These are phyloP conservation scores for Chorisops tibialis DNA, from an alignment of 2,888 invertebrate species.

Conservation along the genomic window DNA sequence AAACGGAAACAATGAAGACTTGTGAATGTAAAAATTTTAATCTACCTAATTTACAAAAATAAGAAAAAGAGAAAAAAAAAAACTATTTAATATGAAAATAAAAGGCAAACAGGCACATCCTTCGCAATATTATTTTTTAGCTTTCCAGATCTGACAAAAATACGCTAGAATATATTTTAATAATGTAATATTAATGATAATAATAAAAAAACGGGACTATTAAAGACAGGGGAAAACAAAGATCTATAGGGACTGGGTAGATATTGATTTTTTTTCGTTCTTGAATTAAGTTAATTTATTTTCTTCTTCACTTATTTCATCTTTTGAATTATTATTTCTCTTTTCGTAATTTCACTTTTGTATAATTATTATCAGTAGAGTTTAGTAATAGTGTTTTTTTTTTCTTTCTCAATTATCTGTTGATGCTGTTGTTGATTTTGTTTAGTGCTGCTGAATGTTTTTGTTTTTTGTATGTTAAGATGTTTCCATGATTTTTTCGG, in stretches of 20 bases:
- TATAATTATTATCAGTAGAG: background rate
- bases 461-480: background rate
- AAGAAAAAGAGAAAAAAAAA: too few species aligned
- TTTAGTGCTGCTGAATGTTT: background rate
- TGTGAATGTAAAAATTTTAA: constrained; percentile 25
- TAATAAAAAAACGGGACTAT: constrained; percentile 16
- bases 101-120: constrained; percentile 20
- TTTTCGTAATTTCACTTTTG: background rate
- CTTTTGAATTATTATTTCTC: background rate
- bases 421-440: background rate
- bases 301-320: too few species aligned
- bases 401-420: background rate
- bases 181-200: constrained; percentile 17
- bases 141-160: constrained; percentile 19
- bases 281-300: too few species aligned
- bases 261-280: too few species aligned
- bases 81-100: background rate
- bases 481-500: background rate
- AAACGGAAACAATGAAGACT: constrained; percentile 22
- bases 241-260: background rate
- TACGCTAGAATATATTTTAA: constrained; percentile 20
- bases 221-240: constrained; percentile 2
- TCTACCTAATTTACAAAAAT: constrained; percentile 13
- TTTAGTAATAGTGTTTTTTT: background rate
- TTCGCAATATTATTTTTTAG: constrained; percentile 13